Evolutionary conservation across 2,113 vertebrate species (phyloP), one percentile per base, ranked within the genome.

Genomic region (Taurulus bubalis): DNA sequence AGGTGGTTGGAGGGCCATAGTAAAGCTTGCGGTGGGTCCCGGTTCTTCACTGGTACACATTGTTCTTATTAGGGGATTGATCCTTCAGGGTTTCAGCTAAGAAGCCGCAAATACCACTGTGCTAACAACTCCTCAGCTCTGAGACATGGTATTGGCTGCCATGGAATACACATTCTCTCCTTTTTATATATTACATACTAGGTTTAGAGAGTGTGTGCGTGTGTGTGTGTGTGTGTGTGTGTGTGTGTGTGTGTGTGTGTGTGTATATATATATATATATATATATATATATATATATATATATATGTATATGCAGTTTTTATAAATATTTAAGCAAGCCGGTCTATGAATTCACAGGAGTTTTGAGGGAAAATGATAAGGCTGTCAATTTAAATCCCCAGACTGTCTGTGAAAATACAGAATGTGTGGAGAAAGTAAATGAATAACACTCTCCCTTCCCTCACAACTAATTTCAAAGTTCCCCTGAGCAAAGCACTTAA

Each of bases 1-100:
- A 93, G 90, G 89, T 92, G 91, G 84, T 72, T 34, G n/a, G 40
- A 67, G 76, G 45, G 42, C 72, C 68, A 28, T 20, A 30, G 74
- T 22, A 69, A 69, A 77, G 79, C 80, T 65, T 69, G 53, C 18
- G 30, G 42, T 42, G 84, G 70, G 75, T 59, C 59, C 63, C 42
- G 14, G 47, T 60, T 77, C 60, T 58, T 85, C 75, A 85, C 79
- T 75, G 71, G 28, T 22, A 80, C 90, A 92, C 81, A 85, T 83
- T 92, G 90, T 92, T 93, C 79, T 69, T 56, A 92, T 93, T 93
- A 92, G 3, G 14, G 32, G 34, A 77, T 80, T 78, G 53, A 90
- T 90, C 85, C 83, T 79, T 28, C 69, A 85, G 75, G 79, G 59
- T 74, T 80, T 76, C 6, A 85, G 66, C 38, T 79, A 75, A 71